Percentiles rank a stretch among this genome's conserved stretches.
Conservation (phyloP, 1,140 invertebrate species). For the Aphaenogaster ashmeadi region DNA sequence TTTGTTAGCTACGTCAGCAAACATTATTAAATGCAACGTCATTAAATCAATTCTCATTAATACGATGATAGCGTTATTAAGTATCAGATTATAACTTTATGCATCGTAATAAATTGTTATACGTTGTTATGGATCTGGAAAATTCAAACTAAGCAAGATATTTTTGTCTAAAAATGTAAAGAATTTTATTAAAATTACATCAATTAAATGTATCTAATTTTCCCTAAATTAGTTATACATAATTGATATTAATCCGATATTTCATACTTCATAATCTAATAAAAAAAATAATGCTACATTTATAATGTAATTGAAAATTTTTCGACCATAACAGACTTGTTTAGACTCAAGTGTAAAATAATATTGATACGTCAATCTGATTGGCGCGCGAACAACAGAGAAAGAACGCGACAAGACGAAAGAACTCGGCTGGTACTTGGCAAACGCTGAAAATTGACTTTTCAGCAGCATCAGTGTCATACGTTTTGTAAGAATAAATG, state of each 20-base stretch:
- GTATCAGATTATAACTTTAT: slow-evolving; percentile 33
- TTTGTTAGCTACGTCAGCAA: slow-evolving; percentile 11
- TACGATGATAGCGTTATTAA: slow-evolving; percentile 19
- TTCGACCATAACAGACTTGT: background rate
- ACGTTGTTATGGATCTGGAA: background rate
- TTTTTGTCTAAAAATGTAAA: background rate
- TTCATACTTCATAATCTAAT: too few relatives aligned
- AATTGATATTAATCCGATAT: background rate
- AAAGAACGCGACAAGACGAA: slow-evolving; percentile 26
- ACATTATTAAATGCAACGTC: slow-evolving; percentile 28
- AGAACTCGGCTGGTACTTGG: slow-evolving; percentile 40
- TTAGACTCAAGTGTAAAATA: slow-evolving; percentile 35
- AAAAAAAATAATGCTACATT: slow-evolving; percentile 4
- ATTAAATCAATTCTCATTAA: slow-evolving; percentile 45
- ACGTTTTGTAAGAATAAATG: slow-evolving; percentile 56
- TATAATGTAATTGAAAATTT: slow-evolving; percentile 6
- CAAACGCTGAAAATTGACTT: slow-evolving; percentile 56
- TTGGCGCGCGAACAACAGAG: background rate
- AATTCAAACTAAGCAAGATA: background rate
- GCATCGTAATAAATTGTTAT: background rate
- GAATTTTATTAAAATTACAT: background rate
- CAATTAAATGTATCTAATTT: slow-evolving; percentile 2
- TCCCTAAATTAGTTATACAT: background rate
- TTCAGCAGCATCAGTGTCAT: slow-evolving; percentile 53
- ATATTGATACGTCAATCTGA: slow-evolving; percentile 26